Conservation (phyloP, 2,888 invertebrate species). For the Epirrita christyi region DNA sequence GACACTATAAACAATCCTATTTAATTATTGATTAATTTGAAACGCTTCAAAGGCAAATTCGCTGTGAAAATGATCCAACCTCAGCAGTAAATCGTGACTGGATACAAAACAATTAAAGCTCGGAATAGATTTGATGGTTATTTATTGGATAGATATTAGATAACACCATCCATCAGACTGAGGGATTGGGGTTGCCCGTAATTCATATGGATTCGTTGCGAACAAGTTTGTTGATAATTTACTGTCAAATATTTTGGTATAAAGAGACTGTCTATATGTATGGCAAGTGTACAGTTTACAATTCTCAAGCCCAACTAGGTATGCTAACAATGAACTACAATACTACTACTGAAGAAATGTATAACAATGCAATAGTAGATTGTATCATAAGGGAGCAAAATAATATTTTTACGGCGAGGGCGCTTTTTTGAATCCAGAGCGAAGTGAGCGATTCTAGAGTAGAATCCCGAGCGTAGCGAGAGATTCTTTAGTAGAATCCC, state of each 20-base stretch:
- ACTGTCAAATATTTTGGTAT: not conserved
- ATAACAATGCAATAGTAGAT: too few relatives aligned
- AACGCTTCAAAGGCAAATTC: slow-evolving; percentile 40
- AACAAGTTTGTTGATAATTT: slow-evolving; percentile 33
- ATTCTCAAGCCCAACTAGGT: too few relatives aligned
- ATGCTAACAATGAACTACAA: too few relatives aligned
- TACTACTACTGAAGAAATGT: too few relatives aligned
- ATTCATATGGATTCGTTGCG: slow-evolving; percentile 33
- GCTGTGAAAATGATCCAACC: slow-evolving; percentile 44
- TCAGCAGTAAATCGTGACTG: slow-evolving; percentile 59
- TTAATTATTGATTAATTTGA: slow-evolving; percentile 19
- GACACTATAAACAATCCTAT: slow-evolving; percentile 9
- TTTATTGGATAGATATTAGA: slow-evolving; percentile 69
- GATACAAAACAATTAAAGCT: slow-evolving; percentile 66
- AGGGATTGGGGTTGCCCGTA: slow-evolving; percentile 29
- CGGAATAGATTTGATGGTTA: slow-evolving; percentile 62
- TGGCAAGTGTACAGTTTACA: too few relatives aligned
- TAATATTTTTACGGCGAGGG: too few relatives aligned
- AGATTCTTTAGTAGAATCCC: too few relatives aligned
- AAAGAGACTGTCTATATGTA: too few relatives aligned
- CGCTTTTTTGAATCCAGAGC: too few relatives aligned
- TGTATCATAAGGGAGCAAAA: too few relatives aligned
- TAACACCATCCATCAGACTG: slow-evolving; percentile 58
- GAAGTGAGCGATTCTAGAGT: too few relatives aligned
- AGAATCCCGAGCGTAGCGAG: too few relatives aligned